Conservation (phyloP, 2,797 vertebrate species). For the Melanotaenia pygmaea region DNA sequence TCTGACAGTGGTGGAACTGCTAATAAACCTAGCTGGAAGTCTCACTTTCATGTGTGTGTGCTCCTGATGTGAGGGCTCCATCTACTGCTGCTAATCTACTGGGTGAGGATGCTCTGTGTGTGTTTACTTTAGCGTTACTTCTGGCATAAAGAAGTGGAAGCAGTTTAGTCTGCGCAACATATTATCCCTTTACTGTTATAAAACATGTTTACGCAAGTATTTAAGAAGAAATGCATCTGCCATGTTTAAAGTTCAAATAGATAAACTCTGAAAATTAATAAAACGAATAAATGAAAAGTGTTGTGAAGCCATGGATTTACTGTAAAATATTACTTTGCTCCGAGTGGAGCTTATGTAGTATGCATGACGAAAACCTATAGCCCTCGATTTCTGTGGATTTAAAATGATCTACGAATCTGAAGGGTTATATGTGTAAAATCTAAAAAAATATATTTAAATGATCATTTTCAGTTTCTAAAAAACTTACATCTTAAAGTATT, state of each 20-base stretch:
- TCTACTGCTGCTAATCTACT: conserved; percentile 62
- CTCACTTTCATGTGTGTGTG: conserved; percentile 43
- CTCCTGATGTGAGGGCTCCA: conserved; percentile 70
- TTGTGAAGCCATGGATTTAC: background rate
- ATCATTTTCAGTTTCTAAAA: too few species aligned
- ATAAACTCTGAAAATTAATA: background rate
- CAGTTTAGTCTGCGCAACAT: background rate
- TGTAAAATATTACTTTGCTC: background rate
- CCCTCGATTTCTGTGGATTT: background rate
- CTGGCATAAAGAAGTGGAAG: background rate
- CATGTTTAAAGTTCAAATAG: background rate
- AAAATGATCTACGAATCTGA: background rate
- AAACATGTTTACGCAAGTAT: background rate
- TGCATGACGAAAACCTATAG: background rate
- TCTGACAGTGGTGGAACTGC: conserved; percentile 30
- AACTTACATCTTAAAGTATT: background rate
- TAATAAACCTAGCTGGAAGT: conserved; percentile 41
- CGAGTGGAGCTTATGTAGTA: background rate
- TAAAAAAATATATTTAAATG: background rate
- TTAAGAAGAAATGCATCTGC: background rate
- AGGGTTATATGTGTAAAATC: background rate
- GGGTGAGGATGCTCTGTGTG: conserved; percentile 23
- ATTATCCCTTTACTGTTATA: background rate
- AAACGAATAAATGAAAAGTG: background rate
- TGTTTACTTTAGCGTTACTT: background rate